A percentile compares a stretch with the other conserved stretches of the same genome.
These are phyloP conservation scores for Trachelus tabidus DNA, from an alignment of 2,888 invertebrate genomes.

Conservation along the genomic window DNA sequence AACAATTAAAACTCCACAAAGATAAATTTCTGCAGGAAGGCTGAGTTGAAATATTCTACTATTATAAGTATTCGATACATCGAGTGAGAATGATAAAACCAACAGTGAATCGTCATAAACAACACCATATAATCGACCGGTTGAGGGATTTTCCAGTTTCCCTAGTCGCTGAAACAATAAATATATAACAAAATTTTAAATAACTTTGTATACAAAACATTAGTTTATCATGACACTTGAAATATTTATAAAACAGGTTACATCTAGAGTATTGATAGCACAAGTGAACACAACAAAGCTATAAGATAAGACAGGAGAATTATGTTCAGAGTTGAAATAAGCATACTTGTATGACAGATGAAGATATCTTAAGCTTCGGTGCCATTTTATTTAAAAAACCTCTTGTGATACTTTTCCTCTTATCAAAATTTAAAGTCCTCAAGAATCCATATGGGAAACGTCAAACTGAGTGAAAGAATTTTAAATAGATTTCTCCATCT, in stretches of 20 bases:
- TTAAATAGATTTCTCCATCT: neutral
- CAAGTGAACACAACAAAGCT: neutral
- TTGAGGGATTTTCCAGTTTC: neutral
- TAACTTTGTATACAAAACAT: neutral
- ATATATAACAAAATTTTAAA: neutral
- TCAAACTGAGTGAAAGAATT: neutral
- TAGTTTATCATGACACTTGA: neutral
- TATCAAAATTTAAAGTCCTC: neutral
- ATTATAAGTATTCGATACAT: constrained; percentile 68
- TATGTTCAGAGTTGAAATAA: neutral
- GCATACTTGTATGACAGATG: neutral
- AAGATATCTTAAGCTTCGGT: neutral
- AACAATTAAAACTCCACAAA: constrained; percentile 80
- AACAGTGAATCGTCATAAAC: constrained; percentile 79
- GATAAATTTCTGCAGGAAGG: constrained; percentile 81
- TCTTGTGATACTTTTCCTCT: neutral
- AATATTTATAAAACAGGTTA: neutral
- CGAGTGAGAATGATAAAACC: constrained; percentile 74
- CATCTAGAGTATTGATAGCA: neutral
- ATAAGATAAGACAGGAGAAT: neutral
- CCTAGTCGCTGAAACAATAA: neutral
- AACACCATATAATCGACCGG: constrained; percentile 70
- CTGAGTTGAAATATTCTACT: constrained; percentile 71
- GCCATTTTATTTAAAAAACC: neutral
- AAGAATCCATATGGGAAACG: neutral